A percentile compares a stretch with the other conserved stretches of the same genome.
phyloP scores from a whole-genome alignment of 53 echinoderm and acorn worm genomes.

The Antedon mediterranea region DNA sequence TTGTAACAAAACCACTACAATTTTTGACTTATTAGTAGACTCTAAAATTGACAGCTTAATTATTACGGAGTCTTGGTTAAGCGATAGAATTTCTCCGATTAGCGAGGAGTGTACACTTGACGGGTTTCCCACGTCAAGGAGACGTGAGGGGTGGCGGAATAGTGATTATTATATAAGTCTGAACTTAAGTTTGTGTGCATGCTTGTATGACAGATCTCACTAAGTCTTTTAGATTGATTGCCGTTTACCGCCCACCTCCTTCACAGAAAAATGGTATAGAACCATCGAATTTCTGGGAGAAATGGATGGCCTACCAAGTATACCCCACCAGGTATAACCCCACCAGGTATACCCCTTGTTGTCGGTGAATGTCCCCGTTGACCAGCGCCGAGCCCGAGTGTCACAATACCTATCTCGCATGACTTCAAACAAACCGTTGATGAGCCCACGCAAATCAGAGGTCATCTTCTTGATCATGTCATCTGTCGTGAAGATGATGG shows the following conservation, averaged over 20 bases:
- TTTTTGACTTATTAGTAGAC: too few relatives aligned
- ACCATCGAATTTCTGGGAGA: background rate
- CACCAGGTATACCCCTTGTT: too few relatives aligned
- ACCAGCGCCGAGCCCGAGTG: background rate
- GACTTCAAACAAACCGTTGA: background rate
- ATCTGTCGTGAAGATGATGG: too few relatives aligned
- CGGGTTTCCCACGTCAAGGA: too few relatives aligned
- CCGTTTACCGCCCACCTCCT: background rate
- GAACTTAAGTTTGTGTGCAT: background rate
- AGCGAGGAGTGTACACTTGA: too few relatives aligned
- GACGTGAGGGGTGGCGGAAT: background rate
- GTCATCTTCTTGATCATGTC: too few relatives aligned
- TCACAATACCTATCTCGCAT: background rate
- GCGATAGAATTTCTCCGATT: too few relatives aligned
- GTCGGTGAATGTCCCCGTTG: background rate
- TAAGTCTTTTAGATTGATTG: background rate
- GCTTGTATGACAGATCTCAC: background rate
- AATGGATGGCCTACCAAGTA: background rate
- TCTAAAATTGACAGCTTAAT: too few relatives aligned
- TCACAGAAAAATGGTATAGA: background rate
- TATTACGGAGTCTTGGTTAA: too few relatives aligned
- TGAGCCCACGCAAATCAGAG: background rate
- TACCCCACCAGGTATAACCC: too few relatives aligned
- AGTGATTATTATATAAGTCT: background rate
- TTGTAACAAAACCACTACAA: too few relatives aligned